phyloP scores from a whole-genome alignment of 2,888 invertebrate genomes.

The Orthosia incerta region DNA sequence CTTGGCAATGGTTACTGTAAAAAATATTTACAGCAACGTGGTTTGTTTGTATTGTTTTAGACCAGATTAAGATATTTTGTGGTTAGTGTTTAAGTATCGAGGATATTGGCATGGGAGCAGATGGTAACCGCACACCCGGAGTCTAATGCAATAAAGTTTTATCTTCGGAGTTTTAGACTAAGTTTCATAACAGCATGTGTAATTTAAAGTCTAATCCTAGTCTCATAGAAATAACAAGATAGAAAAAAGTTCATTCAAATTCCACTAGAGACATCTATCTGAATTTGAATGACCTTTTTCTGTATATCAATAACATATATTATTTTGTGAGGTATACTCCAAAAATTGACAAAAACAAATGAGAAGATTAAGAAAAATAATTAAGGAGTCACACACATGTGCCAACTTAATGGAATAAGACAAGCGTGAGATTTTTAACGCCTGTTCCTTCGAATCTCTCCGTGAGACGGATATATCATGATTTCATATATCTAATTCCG shows the following conservation, averaged over 20 bases:
- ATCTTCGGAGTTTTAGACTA: slow-evolving; percentile 14
- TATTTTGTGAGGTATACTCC: not conserved
- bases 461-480: slow-evolving; percentile 37
- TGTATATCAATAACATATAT: not conserved
- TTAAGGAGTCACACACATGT: slow-evolving; percentile 66
- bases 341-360: slow-evolving; percentile 30
- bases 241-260: no score
- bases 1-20: slow-evolving; percentile 62
- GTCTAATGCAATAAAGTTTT: slow-evolving; percentile 43
- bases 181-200: slow-evolving; percentile 6
- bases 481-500: slow-evolving; percentile 41
- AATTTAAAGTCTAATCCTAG: slow-evolving; percentile 15
- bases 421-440: slow-evolving; percentile 43
- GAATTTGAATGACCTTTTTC: slow-evolving; percentile 3
- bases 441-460: slow-evolving; percentile 33
- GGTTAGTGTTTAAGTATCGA: slow-evolving; percentile 41
- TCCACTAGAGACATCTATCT: not conserved
- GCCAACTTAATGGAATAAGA: slow-evolving; percentile 45
- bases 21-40: slow-evolving; percentile 63
- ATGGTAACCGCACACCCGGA: slow-evolving; percentile 48
- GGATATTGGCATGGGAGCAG: slow-evolving; percentile 49
- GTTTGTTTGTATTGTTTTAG: slow-evolving; percentile 59
- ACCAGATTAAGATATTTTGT: slow-evolving; percentile 49
- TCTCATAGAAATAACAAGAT: slow-evolving; percentile 9
- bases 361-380: slow-evolving; percentile 55